Percentiles rank a stretch among this genome's conserved stretches.
Conservation (phyloP, 2,797 vertebrate species). For the Serranus cabrilla region DNA sequence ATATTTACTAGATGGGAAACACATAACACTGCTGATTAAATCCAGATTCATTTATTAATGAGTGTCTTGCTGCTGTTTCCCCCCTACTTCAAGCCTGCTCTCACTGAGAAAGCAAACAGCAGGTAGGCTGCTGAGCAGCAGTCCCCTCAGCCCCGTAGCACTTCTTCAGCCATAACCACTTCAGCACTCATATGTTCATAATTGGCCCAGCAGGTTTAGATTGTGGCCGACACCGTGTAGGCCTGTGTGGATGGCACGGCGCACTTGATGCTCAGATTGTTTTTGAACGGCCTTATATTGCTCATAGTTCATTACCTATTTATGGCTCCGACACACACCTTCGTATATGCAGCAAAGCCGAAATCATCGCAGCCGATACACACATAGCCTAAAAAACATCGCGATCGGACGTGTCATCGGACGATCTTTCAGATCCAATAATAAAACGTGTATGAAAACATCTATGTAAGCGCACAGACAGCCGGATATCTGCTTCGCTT, state of each 20-base stretch:
- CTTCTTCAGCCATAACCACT: slow-evolving; percentile 41
- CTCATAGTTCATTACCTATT: slow-evolving; percentile 79
- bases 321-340: slow-evolving; percentile 81
- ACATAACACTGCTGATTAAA: slow-evolving; percentile 50
- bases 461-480: slow-evolving; percentile 24
- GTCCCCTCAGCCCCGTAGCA: slow-evolving; percentile 15
- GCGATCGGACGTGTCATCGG: slow-evolving; percentile 33
- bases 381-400: slow-evolving; percentile 5
- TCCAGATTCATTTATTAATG: slow-evolving; percentile 61
- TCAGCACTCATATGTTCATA: slow-evolving; percentile 32
- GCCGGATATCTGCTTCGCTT: slow-evolving; percentile 39
- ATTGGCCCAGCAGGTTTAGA: slow-evolving; percentile 51
- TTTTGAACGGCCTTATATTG: slow-evolving; percentile 65
- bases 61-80: slow-evolving; percentile 61
- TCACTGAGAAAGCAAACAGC: slow-evolving; percentile 59
- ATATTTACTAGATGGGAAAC: slow-evolving; percentile 37
- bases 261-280: slow-evolving; percentile 77
- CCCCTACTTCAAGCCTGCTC: slow-evolving; percentile 43
- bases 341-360: slow-evolving; percentile 77
- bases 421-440: slow-evolving; percentile 5
- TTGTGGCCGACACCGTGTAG: slow-evolving; percentile 45
- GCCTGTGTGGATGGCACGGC: slow-evolving; percentile 42
- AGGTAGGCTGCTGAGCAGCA: slow-evolving; percentile 48
- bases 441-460: slow-evolving; percentile 29
- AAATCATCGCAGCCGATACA: slow-evolving; percentile 46